Evolutionary conservation across 2,888 invertebrate species (phyloP), one percentile per base, ranked within the genome.

Genomic region (Andrena dorsata): DNA sequence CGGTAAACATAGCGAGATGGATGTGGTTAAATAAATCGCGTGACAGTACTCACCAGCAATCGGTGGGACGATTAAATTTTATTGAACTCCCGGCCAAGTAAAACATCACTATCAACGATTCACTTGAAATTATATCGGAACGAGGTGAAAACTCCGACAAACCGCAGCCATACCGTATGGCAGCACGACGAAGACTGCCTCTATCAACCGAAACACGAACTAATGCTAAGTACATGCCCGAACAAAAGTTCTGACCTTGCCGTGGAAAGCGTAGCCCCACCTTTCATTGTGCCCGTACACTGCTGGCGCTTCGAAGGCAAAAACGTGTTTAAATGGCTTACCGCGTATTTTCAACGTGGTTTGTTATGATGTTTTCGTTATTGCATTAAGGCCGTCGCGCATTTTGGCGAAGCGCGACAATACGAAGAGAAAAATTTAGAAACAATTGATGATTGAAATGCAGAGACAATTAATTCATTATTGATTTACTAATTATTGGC

Each of bases 141-240:
- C 86, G 87, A 88, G 81, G 84, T 78, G 85, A 87, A 89, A 89
- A 90, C 85, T 84, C 83, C 83, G 88, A 89, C 86, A 76, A 80
- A 86, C 83, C 87, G 87, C 90, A 76, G 90, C 92, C 93, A 92
- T 92, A 91, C 91, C 92, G 91, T 91, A 89, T 89, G 90, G 89
- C 90, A 90, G 91, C 90, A 90, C 92, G 90, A 91, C 87, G 88
- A 85, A 86, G 86, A 91, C 93, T 92, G 91, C 92, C 93, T 91
- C 93, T 92, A 88, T 76, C 90, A 89, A 90, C 81, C 86, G 90
- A 84, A 86, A 71, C 70, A 72, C 76, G 91, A 92, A 93, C 92
- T 92, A 93, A 86, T 61, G 58, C 51, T 23, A 70, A 53, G 88
- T 92, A 92, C 91, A 91, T 72, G 82, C 88, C 4, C 10, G 26